Base-by-base conservation (phyloP, 1,140 invertebrate species). In the Pomacea maculata region DNA sequence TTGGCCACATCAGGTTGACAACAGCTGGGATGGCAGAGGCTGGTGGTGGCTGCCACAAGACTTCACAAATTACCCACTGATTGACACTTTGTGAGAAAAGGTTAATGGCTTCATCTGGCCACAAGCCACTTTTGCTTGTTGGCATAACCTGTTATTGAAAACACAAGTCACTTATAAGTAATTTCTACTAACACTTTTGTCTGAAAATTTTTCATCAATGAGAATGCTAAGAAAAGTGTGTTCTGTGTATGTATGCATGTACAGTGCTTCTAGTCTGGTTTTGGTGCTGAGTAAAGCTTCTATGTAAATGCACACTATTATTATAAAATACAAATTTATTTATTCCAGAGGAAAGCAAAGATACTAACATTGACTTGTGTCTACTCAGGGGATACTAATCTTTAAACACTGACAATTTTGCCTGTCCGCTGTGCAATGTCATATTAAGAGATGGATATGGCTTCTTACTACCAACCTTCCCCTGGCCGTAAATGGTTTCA, bases 91-190 rank as follows among this genome's bases (percentile, higher is more conserved):
- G 71, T 17, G 75, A 45, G 29, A 86, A 85, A 14, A 57, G 55
- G 1, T 75, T 75, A 6, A 85, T 82, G 34, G 83, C 80, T n/a
- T 75, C 75, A 75, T 85, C 83, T 21, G 85, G 83, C 85, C 85
- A 86, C 21, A 82, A 52, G n/a, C 81, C 80, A 45, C 81, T 81
- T 29, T 80, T 84, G 63, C 85, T 83, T 9, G 68, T 74, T 71
- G 85, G 84, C n/a, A 75, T 77, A 19, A 86, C 79, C 85, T 86
- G 75, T 12, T 65, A 79, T 52, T 25, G 55, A 71, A 57, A 71
- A 21, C 52, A 25, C 1, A 8, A 67, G n/a, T 57, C 63, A 25
- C 0, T 15, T 52, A 72, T n/a, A 19, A 17, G 34, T 25, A n/a
- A 61, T 68, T n/a, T 45, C 25, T 67, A 64, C 1, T 12, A 21